These are phyloP conservation scores for Loxodonta africana DNA, from an alignment of 2,113 vertebrate genomes.

Conservation along the genomic window DNA sequence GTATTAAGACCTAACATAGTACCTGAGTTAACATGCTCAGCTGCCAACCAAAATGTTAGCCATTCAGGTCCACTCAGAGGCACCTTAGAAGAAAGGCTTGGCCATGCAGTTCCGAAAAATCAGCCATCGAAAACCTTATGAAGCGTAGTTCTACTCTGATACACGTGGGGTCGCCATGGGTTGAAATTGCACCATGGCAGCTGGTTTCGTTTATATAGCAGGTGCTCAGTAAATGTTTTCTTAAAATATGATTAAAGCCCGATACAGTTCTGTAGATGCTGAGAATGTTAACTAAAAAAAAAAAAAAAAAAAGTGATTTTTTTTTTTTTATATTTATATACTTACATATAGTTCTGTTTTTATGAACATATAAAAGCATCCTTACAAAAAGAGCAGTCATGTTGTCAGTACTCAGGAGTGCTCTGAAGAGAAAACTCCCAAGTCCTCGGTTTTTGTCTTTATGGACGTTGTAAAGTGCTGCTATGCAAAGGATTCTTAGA, in stretches of 20 bases:
- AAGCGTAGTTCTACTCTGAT: too few relatives aligned
- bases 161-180: too few relatives aligned
- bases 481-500: neutral
- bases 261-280: neutral
- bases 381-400: neutral
- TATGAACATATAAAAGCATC: neutral
- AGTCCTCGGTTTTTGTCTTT: neutral
- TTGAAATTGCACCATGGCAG: too few relatives aligned
- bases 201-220: too few relatives aligned
- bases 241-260: neutral
- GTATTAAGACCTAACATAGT: neutral
- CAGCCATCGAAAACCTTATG: too few relatives aligned
- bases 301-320: neutral
- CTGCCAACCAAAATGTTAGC: too few relatives aligned
- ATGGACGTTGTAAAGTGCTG: neutral
- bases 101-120: too few relatives aligned
- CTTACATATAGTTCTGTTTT: neutral
- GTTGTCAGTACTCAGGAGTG: neutral
- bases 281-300: slow-evolving; percentile 7
- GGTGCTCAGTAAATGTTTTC: neutral
- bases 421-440: neutral
- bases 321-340: neutral
- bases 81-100: too few relatives aligned
- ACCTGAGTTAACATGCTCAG: neutral
- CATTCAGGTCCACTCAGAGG: too few relatives aligned